Evolutionary conservation across 2,797 vertebrate species (phyloP).

Genomic region (Schizothorax lantsangensis): DNA sequence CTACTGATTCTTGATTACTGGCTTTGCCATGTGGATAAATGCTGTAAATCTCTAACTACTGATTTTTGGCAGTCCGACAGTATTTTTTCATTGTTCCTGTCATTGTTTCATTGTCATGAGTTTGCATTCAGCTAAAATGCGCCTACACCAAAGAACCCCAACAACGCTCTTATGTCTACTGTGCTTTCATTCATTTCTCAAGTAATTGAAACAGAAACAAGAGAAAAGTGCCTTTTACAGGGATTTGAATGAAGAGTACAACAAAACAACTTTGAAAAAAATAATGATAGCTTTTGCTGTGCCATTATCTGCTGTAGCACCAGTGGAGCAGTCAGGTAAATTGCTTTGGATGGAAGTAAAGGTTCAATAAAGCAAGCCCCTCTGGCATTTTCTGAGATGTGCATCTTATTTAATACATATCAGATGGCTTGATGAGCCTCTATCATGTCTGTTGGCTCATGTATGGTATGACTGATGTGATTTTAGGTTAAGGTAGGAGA

Average conservation of each 20-base stretch:
- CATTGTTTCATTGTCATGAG: not conserved
- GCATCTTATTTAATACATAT: not conserved
- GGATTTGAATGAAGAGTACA: not conserved
- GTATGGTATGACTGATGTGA: not conserved
- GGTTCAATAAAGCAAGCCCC: not conserved
- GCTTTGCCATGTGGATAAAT: not conserved
- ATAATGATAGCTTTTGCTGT: not conserved
- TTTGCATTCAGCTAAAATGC: not conserved
- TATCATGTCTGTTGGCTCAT: not conserved
- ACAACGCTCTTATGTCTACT: not conserved
- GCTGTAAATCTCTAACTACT: not conserved
- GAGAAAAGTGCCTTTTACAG: not conserved
- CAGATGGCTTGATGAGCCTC: not conserved
- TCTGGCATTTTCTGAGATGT: not conserved
- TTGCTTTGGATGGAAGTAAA: not conserved
- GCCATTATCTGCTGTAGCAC: not conserved
- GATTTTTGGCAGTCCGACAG: not conserved
- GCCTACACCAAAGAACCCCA: not conserved
- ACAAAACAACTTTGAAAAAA: not conserved
- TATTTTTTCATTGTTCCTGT: not conserved
- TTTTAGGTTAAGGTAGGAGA: not conserved
- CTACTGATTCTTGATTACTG: not conserved
- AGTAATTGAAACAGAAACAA: not conserved
- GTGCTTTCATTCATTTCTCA: not conserved
- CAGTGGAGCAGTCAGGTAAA: not conserved